Percentiles rank a stretch among this genome's conserved stretches.
Evolutionary conservation across 2,113 vertebrate genomes (phyloP).

Genomic region (Oceanites oceanicus): DNA sequence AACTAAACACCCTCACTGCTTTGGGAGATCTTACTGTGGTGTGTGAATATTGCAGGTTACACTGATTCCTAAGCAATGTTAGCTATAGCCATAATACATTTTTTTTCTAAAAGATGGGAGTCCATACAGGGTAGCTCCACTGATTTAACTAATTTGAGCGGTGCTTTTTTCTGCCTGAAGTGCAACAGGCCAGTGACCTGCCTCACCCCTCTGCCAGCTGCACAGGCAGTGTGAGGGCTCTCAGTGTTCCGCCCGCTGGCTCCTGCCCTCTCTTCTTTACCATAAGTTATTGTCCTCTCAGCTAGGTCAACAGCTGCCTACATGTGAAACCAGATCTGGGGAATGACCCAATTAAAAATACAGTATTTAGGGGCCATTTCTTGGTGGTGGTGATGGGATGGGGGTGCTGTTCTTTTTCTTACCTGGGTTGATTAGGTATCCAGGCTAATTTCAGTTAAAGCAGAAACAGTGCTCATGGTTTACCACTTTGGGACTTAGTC

Average conservation of each 20-base stretch:
- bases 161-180: neutral
- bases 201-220: neutral
- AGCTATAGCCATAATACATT: neutral
- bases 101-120: neutral
- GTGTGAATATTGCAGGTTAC: neutral
- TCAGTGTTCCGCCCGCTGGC: fast-evolving
- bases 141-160: neutral
- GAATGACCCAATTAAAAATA: neutral
- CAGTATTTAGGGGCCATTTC: neutral
- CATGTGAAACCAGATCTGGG: neutral
- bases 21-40: neutral
- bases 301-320: neutral
- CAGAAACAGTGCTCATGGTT: neutral
- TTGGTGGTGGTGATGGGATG: neutral
- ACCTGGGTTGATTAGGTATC: neutral
- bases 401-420: neutral
- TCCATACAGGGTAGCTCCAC: neutral
- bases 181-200: neutral
- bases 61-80: neutral
- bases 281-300: neutral
- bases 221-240: neutral
- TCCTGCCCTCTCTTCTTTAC: neutral
- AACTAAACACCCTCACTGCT: neutral
- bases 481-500: neutral
- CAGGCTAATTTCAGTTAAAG: neutral